Percentiles rank a stretch among this genome's conserved stretches.
These are phyloP conservation scores for Dipodomys stephensi DNA, from an alignment of 2,113 vertebrate species.

Conservation along the genomic window DNA sequence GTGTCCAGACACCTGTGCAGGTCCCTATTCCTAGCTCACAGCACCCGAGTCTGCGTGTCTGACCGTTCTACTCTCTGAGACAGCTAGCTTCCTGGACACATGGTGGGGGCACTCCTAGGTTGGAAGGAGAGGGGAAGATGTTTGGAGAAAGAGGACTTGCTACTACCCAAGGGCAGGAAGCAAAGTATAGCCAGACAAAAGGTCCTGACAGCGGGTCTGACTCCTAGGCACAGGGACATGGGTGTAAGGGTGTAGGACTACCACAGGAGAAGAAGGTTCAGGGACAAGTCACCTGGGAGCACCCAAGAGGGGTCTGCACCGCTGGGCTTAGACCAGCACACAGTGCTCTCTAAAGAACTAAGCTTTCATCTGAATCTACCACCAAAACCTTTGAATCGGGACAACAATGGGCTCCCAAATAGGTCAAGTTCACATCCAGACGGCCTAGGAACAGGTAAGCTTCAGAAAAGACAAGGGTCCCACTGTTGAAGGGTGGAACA, in stretches of 20 bases:
- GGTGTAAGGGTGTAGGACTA: no score
- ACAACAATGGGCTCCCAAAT: neutral
- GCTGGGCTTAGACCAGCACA: neutral
- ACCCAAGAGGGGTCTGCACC: neutral
- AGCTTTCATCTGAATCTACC: neutral
- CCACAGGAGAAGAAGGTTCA: rapidly evolving
- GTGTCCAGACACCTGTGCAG: neutral
- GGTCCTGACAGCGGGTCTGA: neutral
- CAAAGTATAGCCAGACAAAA: neutral
- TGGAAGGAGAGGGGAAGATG: neutral
- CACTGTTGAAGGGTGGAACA: neutral
- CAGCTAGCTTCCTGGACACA: neutral
- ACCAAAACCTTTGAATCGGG: neutral
- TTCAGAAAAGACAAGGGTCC: neutral
- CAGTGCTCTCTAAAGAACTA: neutral
- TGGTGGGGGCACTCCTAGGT: neutral
- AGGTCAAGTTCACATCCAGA: neutral
- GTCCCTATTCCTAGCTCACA: neutral
- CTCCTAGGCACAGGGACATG: neutral
- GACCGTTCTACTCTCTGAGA: neutral
- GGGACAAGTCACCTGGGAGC: neutral
- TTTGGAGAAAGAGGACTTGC: neutral
- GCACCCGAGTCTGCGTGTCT: neutral
- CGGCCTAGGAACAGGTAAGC: no score
- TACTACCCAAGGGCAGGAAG: neutral